These are phyloP conservation scores for Cloeon dipterum DNA, from an alignment of 2,888 invertebrate species.

Conservation along the genomic window DNA sequence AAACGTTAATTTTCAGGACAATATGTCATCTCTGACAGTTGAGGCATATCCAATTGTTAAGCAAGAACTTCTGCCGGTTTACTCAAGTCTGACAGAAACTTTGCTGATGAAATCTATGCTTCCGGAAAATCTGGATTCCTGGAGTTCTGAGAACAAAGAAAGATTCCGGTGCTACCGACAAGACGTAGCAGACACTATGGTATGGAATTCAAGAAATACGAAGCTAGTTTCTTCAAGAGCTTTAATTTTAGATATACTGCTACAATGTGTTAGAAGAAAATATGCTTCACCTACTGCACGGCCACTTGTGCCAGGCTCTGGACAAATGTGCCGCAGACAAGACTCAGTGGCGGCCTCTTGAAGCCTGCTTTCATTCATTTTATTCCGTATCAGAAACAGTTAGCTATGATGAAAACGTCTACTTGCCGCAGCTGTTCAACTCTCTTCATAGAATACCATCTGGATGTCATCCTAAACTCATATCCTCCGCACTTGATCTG, in stretches of 20 bases:
- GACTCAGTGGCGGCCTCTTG: conserved; percentile 26
- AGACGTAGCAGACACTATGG: conserved; percentile 65
- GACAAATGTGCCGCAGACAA: conserved; percentile 18
- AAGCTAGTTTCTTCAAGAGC: background rate
- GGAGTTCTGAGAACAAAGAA: conserved; percentile 62
- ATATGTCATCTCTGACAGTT: conserved; percentile 26
- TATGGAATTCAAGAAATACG: conserved; percentile 14
- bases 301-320: conserved; percentile 31
- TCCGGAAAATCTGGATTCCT: conserved; percentile 30
- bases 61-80: conserved; percentile 46
- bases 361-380: conserved; percentile 41
- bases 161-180: conserved; percentile 67
- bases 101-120: conserved; percentile 59
- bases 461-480: conserved; percentile 30
- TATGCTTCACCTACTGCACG: conserved; percentile 44
- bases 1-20: conserved; percentile 37
- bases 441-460: conserved; percentile 37
- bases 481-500: conserved; percentile 51
- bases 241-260: conserved; percentile 46
- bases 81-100: conserved; percentile 49
- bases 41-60: conserved; percentile 18
- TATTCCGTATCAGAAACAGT: conserved; percentile 37
- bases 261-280: conserved; percentile 55
- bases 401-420: conserved; percentile 27
- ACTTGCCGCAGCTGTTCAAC: conserved; percentile 32